A percentile compares a stretch with the other conserved stretches of the same genome.
Evolutionary conservation across 2,797 vertebrate species (phyloP).

Genomic region (Tadarida brasiliensis): DNA sequence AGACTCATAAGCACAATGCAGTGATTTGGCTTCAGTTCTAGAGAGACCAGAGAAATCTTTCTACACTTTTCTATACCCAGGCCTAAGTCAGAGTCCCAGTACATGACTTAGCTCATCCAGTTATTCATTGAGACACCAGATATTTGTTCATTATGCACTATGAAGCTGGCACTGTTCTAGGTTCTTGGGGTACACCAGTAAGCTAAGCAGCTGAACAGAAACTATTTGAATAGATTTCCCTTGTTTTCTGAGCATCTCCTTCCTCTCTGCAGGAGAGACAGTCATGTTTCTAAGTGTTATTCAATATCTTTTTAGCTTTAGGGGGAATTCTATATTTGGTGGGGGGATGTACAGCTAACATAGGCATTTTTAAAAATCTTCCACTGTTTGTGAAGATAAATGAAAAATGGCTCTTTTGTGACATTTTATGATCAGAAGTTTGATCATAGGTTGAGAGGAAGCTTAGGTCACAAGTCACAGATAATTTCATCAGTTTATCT

Average conservation of each 20-base stretch:
- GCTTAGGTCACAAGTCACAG: background rate
- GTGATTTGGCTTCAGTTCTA: background rate
- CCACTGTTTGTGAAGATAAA: constrained; percentile 15
- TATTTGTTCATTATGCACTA: background rate
- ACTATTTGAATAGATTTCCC: background rate
- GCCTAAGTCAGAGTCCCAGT: background rate
- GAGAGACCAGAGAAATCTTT: background rate
- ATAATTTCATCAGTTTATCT: background rate
- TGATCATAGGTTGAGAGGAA: background rate
- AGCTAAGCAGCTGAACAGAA: background rate
- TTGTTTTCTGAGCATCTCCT: background rate
- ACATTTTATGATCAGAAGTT: background rate
- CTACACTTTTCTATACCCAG: background rate
- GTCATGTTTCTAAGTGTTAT: background rate
- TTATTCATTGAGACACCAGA: background rate
- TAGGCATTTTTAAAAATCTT: background rate
- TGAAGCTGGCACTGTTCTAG: background rate
- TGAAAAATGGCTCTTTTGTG: background rate
- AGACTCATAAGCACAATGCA: background rate
- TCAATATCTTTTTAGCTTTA: background rate
- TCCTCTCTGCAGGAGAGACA: background rate
- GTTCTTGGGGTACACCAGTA: background rate
- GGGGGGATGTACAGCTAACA: background rate
- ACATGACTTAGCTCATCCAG: background rate
- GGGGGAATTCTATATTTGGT: background rate